Base-by-base conservation (phyloP, 2,888 invertebrate species). In the Venusia cambrica region DNA sequence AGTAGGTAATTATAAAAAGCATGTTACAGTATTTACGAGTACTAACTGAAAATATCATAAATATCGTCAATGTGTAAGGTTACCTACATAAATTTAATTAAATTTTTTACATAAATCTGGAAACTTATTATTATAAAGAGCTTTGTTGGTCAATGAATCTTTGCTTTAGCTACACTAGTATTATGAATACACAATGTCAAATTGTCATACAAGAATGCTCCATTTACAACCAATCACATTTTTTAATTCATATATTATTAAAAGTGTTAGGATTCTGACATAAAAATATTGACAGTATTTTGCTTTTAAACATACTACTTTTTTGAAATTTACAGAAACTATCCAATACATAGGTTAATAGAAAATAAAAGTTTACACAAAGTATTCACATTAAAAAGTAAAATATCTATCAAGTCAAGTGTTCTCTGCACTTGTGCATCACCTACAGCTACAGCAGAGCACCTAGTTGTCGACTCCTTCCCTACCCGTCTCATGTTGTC, bases 11-110 rank as follows among this genome's bases (percentile, higher is more conserved):
- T 76, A 64, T 68, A 73, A 76, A 76, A 81, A 79, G 80, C 81
- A 73, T 76, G 75, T 79, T 80, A 74, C 71, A 79, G 73, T 80
- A 77, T 74, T 68, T 73, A 74, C 63, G 70, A 74, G n/a, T n/a
- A n/a, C 69, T 72, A 77, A 74, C 59, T 67, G 70, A 78, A 79
- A 78, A 72, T 72, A 70, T 68, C 52, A 70, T 71, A 57, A 72
- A 65, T 71, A 67, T 62, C 69, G 53, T 70, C 63, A n/a, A n/a
- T n/a, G n/a, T n/a, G n/a, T n/a, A n/a, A n/a, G n/a, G n/a, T n/a
- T n/a, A n/a, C n/a, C n/a, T n/a, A n/a, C n/a, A n/a, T n/a, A n/a
- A 68, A 70, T 62, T 65, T 75, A 73, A 62, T 70, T 72, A 74
- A 72, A 75, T 76, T 78, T 78, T 75, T 73, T 64, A 75, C 76